Evolutionary conservation across 2,888 invertebrate genomes (phyloP).

Genomic region (Koerneria pararmatus): DNA sequence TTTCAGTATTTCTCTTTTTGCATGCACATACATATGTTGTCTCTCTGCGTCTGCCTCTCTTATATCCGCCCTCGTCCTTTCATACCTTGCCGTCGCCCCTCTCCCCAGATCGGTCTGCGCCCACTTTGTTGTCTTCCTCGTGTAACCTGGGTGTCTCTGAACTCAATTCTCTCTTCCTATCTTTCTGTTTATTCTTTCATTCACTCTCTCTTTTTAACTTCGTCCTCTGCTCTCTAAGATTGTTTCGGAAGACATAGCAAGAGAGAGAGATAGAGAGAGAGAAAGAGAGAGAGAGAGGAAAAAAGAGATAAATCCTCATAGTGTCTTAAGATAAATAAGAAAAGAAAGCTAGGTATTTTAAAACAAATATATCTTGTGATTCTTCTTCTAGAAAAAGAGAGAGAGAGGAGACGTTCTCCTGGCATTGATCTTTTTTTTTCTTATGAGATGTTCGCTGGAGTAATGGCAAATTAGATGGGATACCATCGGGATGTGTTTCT

Average conservation of each 20-base stretch:
- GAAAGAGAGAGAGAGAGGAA: neutral
- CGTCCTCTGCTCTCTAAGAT: neutral
- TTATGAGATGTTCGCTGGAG: neutral
- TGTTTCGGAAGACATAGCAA: neutral
- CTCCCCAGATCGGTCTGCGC: conserved; percentile 12
- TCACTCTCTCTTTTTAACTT: neutral
- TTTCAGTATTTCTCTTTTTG: neutral
- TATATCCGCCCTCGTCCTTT: neutral
- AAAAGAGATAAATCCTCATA: no score
- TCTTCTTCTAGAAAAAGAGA: neutral
- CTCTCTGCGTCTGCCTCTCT: neutral
- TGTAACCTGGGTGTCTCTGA: neutral
- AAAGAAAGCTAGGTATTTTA: no score
- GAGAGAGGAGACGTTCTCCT: conserved; percentile 10
- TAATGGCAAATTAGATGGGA: neutral
- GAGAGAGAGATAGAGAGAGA: neutral
- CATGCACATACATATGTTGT: neutral
- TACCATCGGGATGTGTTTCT: no score
- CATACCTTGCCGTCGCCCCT: no score
- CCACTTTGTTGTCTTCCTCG: no score
- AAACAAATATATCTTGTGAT: neutral
- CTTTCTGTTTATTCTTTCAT: conserved; percentile 5
- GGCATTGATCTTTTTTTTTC: neutral
- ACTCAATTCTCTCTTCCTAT: neutral
- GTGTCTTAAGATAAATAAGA: no score